Base-by-base conservation (phyloP, 2,888 invertebrate species). In the Amblyteles armatorius region DNA sequence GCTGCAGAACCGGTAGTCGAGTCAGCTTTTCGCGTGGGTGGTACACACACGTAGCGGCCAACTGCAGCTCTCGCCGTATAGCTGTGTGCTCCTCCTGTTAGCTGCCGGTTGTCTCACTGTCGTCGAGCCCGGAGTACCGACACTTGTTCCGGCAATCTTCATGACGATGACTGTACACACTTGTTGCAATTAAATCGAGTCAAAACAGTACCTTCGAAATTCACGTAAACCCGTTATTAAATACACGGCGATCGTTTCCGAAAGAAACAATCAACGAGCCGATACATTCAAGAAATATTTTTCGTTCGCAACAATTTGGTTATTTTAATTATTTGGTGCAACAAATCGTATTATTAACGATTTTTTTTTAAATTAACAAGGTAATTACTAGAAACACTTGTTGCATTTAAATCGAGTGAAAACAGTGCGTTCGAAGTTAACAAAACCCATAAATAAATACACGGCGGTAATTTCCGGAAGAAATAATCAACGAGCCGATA, bases 1-100 rank as follows among this genome's bases (percentile, higher is more conserved):
- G 88, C 88, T 87, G 89, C 87, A 87, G 78, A 89, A 89, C 89
- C 89, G 89, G 89, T 89, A 89, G 89, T 88, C 81, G 87, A 86
- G 82, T 87, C 82, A 78, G 79, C 84, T 77, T 85, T 60, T 83
- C 60, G 88, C 86, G 87, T 87, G 86, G 88, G 88, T 86, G 86
- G 80, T 81, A 65, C 71, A 74, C 48, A 48, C 67, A 78, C 79
- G 68, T 44, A 57, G 63, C 60, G 69, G 74, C 63, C 65, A 40
- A 82, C 80, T 79, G 81, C 69, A 19, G 6, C 33, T 19, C 33
- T 55, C 50, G 52, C 50, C 36, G 19, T 73, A 29, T 26, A 26
- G 44, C 44, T 11, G 26, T 73, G 65, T 50, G 63, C 73, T 57
- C 44, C 55, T 83, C 85, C 73, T 77, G 85, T 71, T 84, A 26